phyloP scores from a whole-genome alignment of 2,888 invertebrate species.

The Andrena hattorfiana region DNA sequence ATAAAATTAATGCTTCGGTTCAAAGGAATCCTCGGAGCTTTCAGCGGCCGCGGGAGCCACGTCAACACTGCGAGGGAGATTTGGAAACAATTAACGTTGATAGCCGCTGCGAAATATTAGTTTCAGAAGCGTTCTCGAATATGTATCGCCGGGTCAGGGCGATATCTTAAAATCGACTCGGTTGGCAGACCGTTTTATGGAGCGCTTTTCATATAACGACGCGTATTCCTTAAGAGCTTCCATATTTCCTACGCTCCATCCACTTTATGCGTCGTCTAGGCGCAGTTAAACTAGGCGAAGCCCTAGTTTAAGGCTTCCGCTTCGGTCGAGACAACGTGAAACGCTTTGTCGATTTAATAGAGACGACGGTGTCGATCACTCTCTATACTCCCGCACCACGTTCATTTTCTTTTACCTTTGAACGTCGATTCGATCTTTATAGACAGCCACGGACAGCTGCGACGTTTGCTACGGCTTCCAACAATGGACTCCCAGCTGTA shows the following conservation, averaged over 20 bases:
- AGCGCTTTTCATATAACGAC: constrained; percentile 11
- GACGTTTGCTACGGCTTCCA: constrained; percentile 57
- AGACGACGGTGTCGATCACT: constrained; percentile 34
- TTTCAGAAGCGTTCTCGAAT: background rate
- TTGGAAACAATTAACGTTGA: background rate
- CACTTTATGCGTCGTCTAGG: constrained; percentile 29
- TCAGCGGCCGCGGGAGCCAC: background rate
- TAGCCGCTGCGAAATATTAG: background rate
- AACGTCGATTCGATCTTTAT: constrained; percentile 30
- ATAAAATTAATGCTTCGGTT: background rate
- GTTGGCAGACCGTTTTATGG: constrained; percentile 11
- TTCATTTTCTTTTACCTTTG: constrained; percentile 27
- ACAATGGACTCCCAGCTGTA: constrained; percentile 32
- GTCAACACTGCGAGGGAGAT: background rate
- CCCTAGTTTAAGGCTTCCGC: constrained; percentile 24
- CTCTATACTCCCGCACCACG: background rate
- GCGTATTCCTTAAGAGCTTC: constrained; percentile 40
- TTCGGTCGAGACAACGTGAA: constrained; percentile 1
- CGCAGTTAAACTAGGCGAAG: constrained; percentile 29
- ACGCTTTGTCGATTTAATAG: constrained; percentile 33
- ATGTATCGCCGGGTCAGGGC: background rate
- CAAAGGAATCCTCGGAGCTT: background rate
- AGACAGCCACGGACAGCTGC: constrained; percentile 23
- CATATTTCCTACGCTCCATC: constrained; percentile 25
- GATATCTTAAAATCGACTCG: constrained; percentile 20